These are phyloP conservation scores for Cryptomyrus ogoouensis DNA, from an alignment of 2,113 vertebrate species.

Conservation along the genomic window DNA sequence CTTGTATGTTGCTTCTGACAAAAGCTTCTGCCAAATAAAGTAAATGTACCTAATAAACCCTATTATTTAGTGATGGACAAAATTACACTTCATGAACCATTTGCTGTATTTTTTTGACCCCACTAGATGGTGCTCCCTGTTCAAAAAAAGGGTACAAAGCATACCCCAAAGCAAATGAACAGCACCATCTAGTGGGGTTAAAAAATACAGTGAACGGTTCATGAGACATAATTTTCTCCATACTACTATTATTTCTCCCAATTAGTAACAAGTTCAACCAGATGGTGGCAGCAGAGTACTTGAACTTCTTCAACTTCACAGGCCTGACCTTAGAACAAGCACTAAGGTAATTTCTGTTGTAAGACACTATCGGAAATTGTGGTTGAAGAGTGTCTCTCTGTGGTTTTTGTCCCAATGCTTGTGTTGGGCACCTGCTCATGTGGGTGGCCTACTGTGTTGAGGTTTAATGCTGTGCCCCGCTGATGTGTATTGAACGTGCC, in stretches of 20 bases:
- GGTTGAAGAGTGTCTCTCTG: neutral
- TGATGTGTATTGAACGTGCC: neutral
- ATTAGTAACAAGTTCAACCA: conserved; percentile 71
- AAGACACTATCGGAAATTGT: neutral
- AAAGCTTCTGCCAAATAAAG: neutral
- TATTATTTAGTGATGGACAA: neutral
- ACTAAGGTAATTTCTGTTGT: conserved; percentile 54
- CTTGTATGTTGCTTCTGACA: neutral
- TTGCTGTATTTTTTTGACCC: neutral
- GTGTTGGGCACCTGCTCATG: neutral
- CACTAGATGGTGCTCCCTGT: neutral
- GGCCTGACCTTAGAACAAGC: conserved; percentile 64
- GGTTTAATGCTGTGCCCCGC: neutral
- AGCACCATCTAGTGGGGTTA: neutral
- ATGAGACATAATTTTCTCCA: neutral
- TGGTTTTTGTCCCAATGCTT: neutral
- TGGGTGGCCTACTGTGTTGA: neutral
- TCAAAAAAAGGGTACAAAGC: neutral
- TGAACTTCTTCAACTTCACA: conserved; percentile 68
- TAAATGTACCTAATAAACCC: neutral
- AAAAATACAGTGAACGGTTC: neutral
- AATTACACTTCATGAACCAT: neutral
- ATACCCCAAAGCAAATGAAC: neutral
- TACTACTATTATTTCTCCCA: neutral
- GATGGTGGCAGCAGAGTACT: conserved; percentile 70